These are phyloP conservation scores for Arctopsyche grandis DNA, from an alignment of 1,140 invertebrate species.

Conservation along the genomic window DNA sequence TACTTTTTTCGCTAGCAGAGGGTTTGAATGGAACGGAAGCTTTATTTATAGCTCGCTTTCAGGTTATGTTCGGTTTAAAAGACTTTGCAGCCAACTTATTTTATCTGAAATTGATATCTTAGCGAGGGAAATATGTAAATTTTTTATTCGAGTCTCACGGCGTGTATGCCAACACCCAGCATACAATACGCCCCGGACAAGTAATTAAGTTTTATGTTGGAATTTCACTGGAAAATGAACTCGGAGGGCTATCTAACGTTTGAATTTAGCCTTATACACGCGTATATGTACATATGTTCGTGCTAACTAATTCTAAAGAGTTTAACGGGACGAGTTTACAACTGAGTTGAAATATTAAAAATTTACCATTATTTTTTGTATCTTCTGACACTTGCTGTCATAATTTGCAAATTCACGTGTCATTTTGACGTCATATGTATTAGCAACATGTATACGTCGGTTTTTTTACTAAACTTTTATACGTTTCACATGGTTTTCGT, in stretches of 20 bases:
- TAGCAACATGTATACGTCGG: too few relatives aligned
- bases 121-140: conserved; percentile 25
- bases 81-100: conserved; percentile 40
- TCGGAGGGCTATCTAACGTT: not conserved
- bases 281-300: too few relatives aligned
- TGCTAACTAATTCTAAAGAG: too few relatives aligned
- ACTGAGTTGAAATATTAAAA: too few relatives aligned
- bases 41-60: conserved; percentile 46
- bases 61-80: conserved; percentile 49
- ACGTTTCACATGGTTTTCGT: too few relatives aligned
- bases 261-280: too few relatives aligned
- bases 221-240: conserved; percentile 22
- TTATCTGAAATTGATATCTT: conserved; percentile 43
- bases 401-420: too few relatives aligned
- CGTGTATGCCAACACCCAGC: not conserved
- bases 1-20: conserved; percentile 42
- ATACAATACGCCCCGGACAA: not conserved
- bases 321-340: too few relatives aligned
- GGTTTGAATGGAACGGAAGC: conserved; percentile 39
- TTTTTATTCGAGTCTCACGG: conserved; percentile 19
- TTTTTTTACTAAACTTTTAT: too few relatives aligned
- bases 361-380: too few relatives aligned
- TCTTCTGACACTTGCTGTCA: too few relatives aligned
- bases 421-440: too few relatives aligned
- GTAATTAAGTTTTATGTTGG: conserved; percentile 22